Percentiles rank a stretch among this genome's conserved stretches.
Evolutionary conservation across 2,888 invertebrate genomes (phyloP).

Genomic region (Acanthosepion pharaonis): DNA sequence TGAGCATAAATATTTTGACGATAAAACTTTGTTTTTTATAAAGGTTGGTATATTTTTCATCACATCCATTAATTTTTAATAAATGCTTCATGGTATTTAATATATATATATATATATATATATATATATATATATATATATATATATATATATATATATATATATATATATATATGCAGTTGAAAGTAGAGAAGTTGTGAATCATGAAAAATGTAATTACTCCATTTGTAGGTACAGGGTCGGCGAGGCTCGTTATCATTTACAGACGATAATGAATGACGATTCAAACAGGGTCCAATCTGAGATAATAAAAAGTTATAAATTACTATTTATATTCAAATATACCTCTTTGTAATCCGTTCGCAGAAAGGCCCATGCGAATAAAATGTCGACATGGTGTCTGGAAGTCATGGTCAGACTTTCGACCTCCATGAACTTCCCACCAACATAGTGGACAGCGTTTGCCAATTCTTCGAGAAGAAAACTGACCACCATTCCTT

Average conservation of each 20-base stretch:
- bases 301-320: not conserved
- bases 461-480: not conserved
- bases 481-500: not conserved
- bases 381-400: slow-evolving; percentile 6
- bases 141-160: not conserved
- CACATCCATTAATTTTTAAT: no score
- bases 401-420: not conserved
- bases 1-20: no score
- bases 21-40: no score
- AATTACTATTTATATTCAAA: slow-evolving; percentile 6
- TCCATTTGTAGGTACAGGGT: not conserved
- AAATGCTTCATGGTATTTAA: no score
- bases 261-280: not conserved
- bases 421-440: not conserved
- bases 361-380: not conserved
- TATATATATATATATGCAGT: not conserved
- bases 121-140: not conserved
- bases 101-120: not conserved
- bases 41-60: no score
- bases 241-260: not conserved
- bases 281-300: not conserved
- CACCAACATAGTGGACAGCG: not conserved
- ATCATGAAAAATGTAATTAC: not conserved
- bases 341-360: not conserved
- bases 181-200: not conserved